Base-by-base conservation (phyloP, 2,888 invertebrate species). In the Drosophila dives region DNA sequence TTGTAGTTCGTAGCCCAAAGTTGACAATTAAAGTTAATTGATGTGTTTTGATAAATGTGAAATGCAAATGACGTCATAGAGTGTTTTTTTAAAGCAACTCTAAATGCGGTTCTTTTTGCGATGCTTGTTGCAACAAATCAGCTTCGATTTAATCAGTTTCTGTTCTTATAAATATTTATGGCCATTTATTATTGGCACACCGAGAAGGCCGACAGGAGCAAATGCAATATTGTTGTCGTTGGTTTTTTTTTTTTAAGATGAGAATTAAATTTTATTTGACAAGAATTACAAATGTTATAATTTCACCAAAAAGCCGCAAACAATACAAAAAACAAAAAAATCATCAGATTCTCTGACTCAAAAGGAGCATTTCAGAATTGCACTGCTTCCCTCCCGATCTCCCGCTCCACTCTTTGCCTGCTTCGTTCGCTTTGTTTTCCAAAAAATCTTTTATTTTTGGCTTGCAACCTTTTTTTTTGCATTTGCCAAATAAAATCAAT, bases 201-300 rank as follows among this genome's bases (percentile, higher is more conserved):
- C 1, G 40, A 32, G 15, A 23, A 23, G 23, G 3, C 23, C 45
- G 15, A 20, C 23, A 23, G 2, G 23, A 45, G 15, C 45, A 32
- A 32, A 32, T 17, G 33, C 8, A 33, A 32, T 7, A 11, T 38
- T 61, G 11, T 53, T 23, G 38, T 38, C n/a, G n/a, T 38, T 58
- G 48, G 55, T 54, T 15, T 60, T 67, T 60, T 54, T 15, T 60
- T 67, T 45, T 48, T 42, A 55, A 62, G 71, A 75, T 74, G 80
- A 88, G 90, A 91, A 91, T 92, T 91, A 92, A 91, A 89, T 91
- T 90, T 86, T 90, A 91, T 91, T 89, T 91, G 90, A 91, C 91
- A 83, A 85, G 83, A 82, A 88, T 90, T 90, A 75, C 86, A 83
- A 86, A 78, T 89, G 90, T 83, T 87, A 91, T 90, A 91, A 91